Evolutionary conservation across 2,888 invertebrate species (phyloP).

Genomic region (Graphium colonna): DNA sequence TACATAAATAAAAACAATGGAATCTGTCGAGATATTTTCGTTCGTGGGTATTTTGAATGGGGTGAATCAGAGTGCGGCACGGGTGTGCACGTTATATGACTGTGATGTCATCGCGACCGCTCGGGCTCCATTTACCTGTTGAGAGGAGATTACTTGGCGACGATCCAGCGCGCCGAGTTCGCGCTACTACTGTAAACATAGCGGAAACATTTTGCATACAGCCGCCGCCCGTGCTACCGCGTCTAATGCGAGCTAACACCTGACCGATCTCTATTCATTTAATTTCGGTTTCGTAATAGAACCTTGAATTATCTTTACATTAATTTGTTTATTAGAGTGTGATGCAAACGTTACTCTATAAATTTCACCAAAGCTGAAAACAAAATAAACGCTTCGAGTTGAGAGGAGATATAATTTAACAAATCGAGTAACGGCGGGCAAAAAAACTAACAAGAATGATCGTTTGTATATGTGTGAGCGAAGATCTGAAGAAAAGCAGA

Average conservation of each 20-base stretch:
- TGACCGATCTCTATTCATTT: constrained; percentile 18
- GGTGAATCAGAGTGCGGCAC: constrained; percentile 53
- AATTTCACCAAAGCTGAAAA: constrained; percentile 21
- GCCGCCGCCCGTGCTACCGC: constrained; percentile 36
- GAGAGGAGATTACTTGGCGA: constrained; percentile 64
- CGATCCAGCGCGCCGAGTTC: constrained; percentile 49
- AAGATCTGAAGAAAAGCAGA: neutral
- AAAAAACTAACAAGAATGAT: neutral
- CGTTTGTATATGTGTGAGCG: neutral
- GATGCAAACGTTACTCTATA: constrained; percentile 25
- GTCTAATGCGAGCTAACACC: constrained; percentile 36
- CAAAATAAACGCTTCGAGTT: constrained; percentile 12
- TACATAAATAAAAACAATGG: constrained; percentile 17
- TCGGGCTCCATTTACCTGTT: constrained; percentile 68
- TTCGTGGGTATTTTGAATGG: constrained; percentile 55
- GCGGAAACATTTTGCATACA: constrained; percentile 33
- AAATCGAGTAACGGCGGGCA: neutral
- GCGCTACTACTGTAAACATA: constrained; percentile 52
- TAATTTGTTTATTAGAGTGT: constrained; percentile 27
- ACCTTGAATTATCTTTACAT: constrained; percentile 24
- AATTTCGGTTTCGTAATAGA: constrained; percentile 22
- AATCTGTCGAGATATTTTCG: constrained; percentile 15
- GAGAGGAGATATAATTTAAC: constrained; percentile 15
- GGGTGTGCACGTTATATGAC: constrained; percentile 38
- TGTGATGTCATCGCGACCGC: constrained; percentile 62